Percentiles rank a stretch among this genome's conserved stretches.
These are phyloP conservation scores for Aphodius sticticus DNA, from an alignment of 2,888 invertebrate species.

Conservation along the genomic window DNA sequence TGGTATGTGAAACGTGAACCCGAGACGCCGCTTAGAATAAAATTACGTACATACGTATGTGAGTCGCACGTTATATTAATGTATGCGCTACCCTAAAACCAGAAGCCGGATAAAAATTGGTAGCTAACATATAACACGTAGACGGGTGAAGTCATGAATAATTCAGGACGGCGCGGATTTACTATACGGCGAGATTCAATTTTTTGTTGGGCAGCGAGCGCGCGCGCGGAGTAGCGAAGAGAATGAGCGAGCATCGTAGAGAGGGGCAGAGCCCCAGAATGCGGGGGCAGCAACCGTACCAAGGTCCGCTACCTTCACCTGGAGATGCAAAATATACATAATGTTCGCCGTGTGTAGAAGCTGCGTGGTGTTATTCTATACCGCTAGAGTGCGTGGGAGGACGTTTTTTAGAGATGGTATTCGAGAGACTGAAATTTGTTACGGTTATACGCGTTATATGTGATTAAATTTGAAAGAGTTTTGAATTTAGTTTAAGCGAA, in stretches of 20 bases:
- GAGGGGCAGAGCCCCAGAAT: not conserved
- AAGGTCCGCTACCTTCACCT: not conserved
- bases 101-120: constrained; percentile 43
- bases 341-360: not conserved
- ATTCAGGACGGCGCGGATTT: constrained; percentile 44
- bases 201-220: constrained; percentile 42
- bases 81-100: constrained; percentile 38
- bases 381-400: not conserved
- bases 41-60: not conserved
- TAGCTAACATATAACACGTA: constrained; percentile 43
- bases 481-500: too few relatives aligned
- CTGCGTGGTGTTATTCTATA: not conserved
- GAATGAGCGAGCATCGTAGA: not conserved
- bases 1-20: not conserved
- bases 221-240: constrained; percentile 8
- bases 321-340: not conserved
- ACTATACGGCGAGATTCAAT: constrained; percentile 45
- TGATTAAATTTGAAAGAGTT: too few relatives aligned
- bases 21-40: not conserved
- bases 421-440: not conserved
- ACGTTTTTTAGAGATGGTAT: not conserved
- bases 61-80: constrained; percentile 6
- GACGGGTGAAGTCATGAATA: constrained; percentile 46
- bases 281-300: constrained; percentile 19
- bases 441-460: too few relatives aligned